Conservation (phyloP, 1,140 invertebrate genomes). For the Dendrolimus punctatus region DNA sequence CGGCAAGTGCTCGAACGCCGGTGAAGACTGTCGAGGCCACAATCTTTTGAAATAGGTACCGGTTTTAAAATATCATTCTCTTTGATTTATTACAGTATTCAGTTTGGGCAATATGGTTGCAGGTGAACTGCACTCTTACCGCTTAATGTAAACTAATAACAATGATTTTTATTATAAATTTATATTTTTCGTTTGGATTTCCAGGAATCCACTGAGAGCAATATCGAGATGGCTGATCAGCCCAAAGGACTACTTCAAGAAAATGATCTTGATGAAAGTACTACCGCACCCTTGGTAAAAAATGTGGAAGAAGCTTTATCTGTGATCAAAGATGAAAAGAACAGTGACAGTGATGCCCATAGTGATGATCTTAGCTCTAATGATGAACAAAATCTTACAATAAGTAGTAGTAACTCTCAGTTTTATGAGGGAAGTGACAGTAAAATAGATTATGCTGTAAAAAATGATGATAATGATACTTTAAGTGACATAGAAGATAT, state of each 20-base stretch:
- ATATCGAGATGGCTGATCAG: slow-evolving; percentile 1
- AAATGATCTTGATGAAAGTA: slow-evolving; percentile 10
- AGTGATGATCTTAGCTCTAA: slow-evolving; percentile 55
- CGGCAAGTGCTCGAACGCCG: slow-evolving; percentile 38
- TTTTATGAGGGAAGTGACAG: slow-evolving; percentile 67
- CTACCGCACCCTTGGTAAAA: slow-evolving; percentile 17
- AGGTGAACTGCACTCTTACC: slow-evolving; percentile 24
- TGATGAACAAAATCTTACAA: slow-evolving; percentile 55
- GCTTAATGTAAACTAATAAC: slow-evolving; percentile 5
- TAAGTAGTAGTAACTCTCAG: slow-evolving; percentile 53
- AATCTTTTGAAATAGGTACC: slow-evolving; percentile 67
- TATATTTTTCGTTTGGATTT: too few relatives aligned
- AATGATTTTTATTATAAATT: neutral
- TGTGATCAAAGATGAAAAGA: slow-evolving; percentile 49
- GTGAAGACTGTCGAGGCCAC: slow-evolving; percentile 55
- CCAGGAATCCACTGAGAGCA: too few relatives aligned
- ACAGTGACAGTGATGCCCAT: slow-evolving; percentile 53
- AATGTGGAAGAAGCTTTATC: slow-evolving; percentile 29
- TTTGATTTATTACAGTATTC: slow-evolving; percentile 57
- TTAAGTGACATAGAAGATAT: slow-evolving; percentile 70
- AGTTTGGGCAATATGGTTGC: slow-evolving; percentile 17
- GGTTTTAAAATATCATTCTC: slow-evolving; percentile 68
- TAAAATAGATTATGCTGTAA: slow-evolving; percentile 63
- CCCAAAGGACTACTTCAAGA: slow-evolving; percentile 5
- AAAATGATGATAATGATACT: slow-evolving; percentile 66